Evolutionary conservation across 2,797 vertebrate genomes (phyloP).

Genomic region (Pipistrellus pipistrellus): DNA sequence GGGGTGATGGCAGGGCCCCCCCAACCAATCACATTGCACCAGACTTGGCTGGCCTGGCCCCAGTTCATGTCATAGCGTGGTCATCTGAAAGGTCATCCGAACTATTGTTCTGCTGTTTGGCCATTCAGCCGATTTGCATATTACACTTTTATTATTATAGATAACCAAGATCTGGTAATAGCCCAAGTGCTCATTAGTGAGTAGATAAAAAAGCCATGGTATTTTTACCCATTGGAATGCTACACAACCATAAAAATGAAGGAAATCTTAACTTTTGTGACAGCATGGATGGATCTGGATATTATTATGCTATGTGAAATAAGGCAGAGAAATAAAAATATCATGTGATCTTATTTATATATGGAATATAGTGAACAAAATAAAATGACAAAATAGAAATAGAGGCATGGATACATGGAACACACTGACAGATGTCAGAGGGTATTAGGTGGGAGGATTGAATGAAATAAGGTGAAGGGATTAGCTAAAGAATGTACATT

Average conservation of each 20-base stretch:
- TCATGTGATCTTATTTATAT: background rate
- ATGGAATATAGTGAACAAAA: background rate
- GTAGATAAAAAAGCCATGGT: background rate
- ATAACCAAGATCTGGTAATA: background rate
- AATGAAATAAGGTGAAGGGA: background rate
- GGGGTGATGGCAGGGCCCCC: no score
- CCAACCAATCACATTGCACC: no score
- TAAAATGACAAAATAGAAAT: background rate
- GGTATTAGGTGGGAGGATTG: background rate
- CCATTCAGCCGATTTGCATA: no score
- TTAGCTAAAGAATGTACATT: background rate
- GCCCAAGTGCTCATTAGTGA: background rate
- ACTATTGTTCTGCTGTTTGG: no score
- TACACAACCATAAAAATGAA: background rate
- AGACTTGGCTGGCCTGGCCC: no score
- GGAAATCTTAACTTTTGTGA: background rate
- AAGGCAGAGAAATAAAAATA: background rate
- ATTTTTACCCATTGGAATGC: background rate
- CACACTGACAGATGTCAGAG: background rate
- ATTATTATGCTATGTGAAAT: background rate
- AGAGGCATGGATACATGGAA: background rate
- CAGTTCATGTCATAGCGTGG: no score
- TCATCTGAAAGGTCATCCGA: no score
- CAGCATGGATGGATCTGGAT: background rate
- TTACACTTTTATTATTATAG: no score